phyloP scores from a whole-genome alignment of 2,113 vertebrate species.

The Sarotherodon lohbergeri region DNA sequence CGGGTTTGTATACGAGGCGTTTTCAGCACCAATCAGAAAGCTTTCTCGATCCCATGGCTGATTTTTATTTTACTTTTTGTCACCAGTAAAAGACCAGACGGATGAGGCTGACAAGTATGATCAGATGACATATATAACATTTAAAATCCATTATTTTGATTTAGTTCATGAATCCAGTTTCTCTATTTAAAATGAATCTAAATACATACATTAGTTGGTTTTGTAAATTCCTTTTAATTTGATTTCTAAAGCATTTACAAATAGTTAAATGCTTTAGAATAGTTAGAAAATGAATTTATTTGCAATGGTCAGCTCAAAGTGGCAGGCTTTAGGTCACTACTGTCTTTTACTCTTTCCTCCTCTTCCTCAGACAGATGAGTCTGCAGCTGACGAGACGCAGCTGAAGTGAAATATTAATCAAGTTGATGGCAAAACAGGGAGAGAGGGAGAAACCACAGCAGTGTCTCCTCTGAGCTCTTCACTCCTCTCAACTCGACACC shows the following conservation, averaged over 20 bases:
- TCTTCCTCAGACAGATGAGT: neutral
- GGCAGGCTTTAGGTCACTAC: neutral
- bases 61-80: neutral
- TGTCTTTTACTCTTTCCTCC: neutral
- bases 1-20: neutral
- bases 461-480: neutral
- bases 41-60: neutral
- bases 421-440: neutral
- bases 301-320: neutral
- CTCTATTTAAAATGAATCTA: neutral
- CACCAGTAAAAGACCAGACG: neutral
- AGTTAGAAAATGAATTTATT: neutral
- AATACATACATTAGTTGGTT: neutral
- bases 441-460: neutral
- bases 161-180: neutral
- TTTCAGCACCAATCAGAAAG: neutral
- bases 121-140: neutral
- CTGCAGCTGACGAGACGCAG: neutral
- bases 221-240: neutral
- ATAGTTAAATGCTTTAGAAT: too few relatives aligned
- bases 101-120: neutral
- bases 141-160: neutral
- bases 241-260: neutral
- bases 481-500: neutral
- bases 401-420: neutral